Evolutionary conservation across 30 jellyfish, hydroid and myxozoan species (phyloP), one percentile per base, ranked within the genome.

Genomic region (Pseudorhiza aurosa): DNA sequence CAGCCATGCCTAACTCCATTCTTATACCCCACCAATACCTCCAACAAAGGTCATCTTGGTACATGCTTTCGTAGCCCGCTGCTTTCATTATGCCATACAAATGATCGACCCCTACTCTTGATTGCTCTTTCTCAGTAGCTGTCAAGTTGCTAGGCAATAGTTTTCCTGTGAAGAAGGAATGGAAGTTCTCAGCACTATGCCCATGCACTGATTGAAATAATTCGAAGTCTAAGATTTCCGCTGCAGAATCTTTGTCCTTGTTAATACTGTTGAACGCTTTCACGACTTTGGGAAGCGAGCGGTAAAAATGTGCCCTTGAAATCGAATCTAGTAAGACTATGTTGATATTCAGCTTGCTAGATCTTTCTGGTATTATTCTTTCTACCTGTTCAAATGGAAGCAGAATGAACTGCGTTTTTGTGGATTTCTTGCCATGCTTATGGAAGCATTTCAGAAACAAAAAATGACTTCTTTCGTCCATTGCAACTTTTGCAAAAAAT

Each of bases 11-110:
- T 10, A 93, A 71, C 58, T 93, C 99, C 90, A 75, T 32, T 31
- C 96, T 36, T 60, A 81, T 32, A 1, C 99, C 97, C 99, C 99
- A 93, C 91, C 77, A 55, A 8, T 53, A 58, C 46, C 55, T 75
- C 99, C 99, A 93, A 30, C 99, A 93, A 36, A 86, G 62, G 59
- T 93, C 99, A 60, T 93, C 99, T 49, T 86, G 97, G 60, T 63
- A 80, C 78, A 69, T 21, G 18, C 87, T 85, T 17, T 87, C 83
- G 56, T 85, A 93, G 8, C 99, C 99, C 19, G 59, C 40, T 0
- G 53, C 65, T 68, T 81, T 75, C 28, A 86, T 44, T 14, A 11
- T 25, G 4, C 68, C 68, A 31, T 28, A 57, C 72, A 93, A 55
- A 39, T 46, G 22, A 5, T 36, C 87, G 9, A 70, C 55, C n/a